These are phyloP conservation scores for Urocyon cinereoargenteus DNA, from an alignment of 2,797 vertebrate genomes.

Conservation along the genomic window DNA sequence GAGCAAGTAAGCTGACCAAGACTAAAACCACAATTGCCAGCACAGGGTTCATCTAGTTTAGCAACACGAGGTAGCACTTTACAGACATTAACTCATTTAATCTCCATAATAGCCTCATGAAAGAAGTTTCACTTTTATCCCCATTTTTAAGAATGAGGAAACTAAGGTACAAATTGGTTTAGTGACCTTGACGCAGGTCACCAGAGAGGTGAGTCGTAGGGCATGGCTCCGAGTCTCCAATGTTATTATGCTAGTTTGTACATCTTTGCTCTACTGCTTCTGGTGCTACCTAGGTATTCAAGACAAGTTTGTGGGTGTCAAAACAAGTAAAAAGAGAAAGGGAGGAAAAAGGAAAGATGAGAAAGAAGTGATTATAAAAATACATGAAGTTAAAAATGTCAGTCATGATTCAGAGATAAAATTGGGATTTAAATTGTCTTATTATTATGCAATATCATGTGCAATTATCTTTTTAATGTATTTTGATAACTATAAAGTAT, in stretches of 20 bases:
- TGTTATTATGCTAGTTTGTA: fast-evolving
- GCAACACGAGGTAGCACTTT: background rate
- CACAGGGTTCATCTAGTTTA: background rate
- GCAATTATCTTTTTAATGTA: slow-evolving; percentile 4
- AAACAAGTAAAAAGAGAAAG: background rate
- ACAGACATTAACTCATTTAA: background rate
- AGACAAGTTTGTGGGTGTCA: background rate
- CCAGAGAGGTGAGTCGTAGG: background rate
- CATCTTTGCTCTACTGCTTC: fast-evolving
- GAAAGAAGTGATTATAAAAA: background rate
- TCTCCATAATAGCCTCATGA: background rate
- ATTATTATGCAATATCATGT: background rate
- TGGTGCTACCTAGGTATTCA: background rate
- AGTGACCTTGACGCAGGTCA: background rate
- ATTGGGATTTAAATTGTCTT: background rate
- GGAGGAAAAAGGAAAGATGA: background rate
- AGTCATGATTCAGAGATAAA: background rate
- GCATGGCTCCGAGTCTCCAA: background rate
- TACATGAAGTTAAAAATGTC: background rate
- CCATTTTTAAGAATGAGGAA: slow-evolving; percentile 11
- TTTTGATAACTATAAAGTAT: background rate
- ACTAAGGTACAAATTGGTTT: background rate
- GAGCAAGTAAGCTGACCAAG: background rate
- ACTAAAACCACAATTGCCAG: background rate
- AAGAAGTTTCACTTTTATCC: background rate